phyloP scores from a whole-genome alignment of 2,888 invertebrate species.

The Pachydiplax longipennis region DNA sequence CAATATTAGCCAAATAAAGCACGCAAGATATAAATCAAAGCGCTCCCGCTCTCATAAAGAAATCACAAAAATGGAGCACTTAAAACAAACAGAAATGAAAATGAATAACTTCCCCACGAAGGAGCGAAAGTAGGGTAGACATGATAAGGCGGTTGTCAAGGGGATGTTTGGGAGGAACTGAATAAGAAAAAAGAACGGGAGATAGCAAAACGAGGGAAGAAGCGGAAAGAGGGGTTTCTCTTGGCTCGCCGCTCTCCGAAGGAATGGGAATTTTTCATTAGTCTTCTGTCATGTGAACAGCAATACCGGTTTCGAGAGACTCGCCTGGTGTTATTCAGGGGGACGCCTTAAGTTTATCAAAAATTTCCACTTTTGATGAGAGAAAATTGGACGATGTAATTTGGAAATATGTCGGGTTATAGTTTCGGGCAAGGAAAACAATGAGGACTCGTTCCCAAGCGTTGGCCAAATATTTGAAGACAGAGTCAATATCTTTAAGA shows the following conservation, averaged over 20 bases:
- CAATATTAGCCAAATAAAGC: too few relatives aligned
- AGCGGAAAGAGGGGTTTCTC: neutral
- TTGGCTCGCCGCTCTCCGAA: neutral
- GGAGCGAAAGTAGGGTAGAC: neutral
- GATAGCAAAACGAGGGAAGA: neutral
- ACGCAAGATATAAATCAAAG: too few relatives aligned
- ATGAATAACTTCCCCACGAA: neutral
- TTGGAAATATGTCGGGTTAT: neutral
- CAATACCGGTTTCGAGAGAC: conserved; percentile 15
- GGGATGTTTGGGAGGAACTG: neutral
- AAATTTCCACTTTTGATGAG: neutral
- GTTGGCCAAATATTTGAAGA: too few relatives aligned
- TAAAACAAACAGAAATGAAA: too few relatives aligned
- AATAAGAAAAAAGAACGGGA: neutral
- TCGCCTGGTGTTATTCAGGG: neutral
- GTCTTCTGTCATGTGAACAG: conserved; percentile 32
- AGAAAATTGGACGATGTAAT: neutral
- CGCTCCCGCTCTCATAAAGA: too few relatives aligned
- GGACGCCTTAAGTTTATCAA: neutral
- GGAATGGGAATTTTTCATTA: conserved; percentile 26
- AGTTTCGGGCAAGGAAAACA: neutral
- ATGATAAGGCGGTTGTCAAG: neutral
- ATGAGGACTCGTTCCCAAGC: too few relatives aligned
- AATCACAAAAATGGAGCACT: too few relatives aligned
- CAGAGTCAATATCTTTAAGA: too few relatives aligned